Conservation (phyloP, 2,113 vertebrate genomes). For the Phalacrocorax pelagicus region DNA sequence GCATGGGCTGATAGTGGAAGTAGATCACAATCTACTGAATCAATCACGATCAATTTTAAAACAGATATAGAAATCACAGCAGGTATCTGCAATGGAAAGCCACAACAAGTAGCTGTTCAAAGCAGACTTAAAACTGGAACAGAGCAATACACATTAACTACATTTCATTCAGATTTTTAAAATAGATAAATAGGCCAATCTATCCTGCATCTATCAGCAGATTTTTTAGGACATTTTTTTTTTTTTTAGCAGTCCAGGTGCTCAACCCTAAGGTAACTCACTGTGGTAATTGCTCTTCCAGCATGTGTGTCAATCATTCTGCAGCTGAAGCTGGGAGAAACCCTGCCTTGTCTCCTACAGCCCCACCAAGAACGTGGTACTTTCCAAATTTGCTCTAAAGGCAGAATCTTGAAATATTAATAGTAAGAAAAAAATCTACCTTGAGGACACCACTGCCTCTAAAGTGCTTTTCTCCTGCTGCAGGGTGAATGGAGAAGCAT, state of each 20-base stretch:
- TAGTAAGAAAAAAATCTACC: not conserved
- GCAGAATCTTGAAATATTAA: not conserved
- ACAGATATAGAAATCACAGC: not conserved
- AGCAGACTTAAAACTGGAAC: not conserved
- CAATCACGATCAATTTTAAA: not conserved
- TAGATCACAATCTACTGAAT: not conserved
- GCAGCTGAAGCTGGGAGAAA: not conserved
- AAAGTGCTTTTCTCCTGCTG: not conserved
- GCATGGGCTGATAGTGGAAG: not conserved
- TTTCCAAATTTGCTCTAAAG: slow-evolving; percentile 2
- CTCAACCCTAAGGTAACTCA: not conserved
- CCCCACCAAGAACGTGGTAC: not conserved
- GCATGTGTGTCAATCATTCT: not conserved
- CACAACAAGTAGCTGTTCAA: not conserved
- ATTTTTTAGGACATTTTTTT: not conserved
- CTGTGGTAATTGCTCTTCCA: not conserved
- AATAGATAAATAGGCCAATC: not conserved
- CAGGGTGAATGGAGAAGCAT: not conserved
- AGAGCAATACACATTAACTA: not conserved
- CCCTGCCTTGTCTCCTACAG: not conserved
- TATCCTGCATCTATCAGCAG: not conserved
- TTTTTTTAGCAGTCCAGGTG: not conserved
- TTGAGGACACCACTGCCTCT: not conserved
- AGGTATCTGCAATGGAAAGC: not conserved
- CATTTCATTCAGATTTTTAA: not conserved